These are phyloP conservation scores for Pseudorasbora parva DNA, from an alignment of 2,113 vertebrate species.

Conservation along the genomic window DNA sequence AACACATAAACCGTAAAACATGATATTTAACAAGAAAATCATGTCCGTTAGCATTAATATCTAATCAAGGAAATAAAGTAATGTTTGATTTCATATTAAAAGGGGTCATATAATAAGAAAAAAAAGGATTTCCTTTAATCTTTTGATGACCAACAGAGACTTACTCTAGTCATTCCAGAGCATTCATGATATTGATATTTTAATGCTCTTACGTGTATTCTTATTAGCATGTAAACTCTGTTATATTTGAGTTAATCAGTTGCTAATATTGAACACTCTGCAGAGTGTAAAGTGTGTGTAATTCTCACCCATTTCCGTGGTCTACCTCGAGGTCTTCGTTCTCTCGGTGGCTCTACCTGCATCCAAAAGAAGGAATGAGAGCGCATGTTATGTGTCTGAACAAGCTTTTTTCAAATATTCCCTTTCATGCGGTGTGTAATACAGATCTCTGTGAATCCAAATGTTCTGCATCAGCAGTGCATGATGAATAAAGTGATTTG, in stretches of 20 bases:
- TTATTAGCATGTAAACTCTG: not conserved
- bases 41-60: not conserved
- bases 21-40: not conserved
- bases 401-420: not conserved
- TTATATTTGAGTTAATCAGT: not conserved
- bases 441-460: too few species aligned
- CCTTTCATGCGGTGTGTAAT: too few species aligned
- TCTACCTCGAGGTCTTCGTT: constrained; percentile 94
- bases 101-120: not conserved
- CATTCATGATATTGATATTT: not conserved
- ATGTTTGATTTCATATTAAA: not conserved
- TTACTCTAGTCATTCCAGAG: not conserved
- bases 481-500: too few species aligned
- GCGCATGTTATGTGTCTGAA: not conserved
- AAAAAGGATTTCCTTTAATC: not conserved
- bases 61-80: not conserved
- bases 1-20: not conserved
- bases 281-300: constrained; percentile 1
- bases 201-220: not conserved
- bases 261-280: not conserved
- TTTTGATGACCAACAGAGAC: not conserved
- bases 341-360: constrained; percentile 90
- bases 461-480: too few species aligned
- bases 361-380: constrained; percentile 38
- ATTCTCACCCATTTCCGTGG: constrained; percentile 98